Evolutionary conservation across 2,888 invertebrate species (phyloP).

Genomic region (Nephrotoma appendiculata): DNA sequence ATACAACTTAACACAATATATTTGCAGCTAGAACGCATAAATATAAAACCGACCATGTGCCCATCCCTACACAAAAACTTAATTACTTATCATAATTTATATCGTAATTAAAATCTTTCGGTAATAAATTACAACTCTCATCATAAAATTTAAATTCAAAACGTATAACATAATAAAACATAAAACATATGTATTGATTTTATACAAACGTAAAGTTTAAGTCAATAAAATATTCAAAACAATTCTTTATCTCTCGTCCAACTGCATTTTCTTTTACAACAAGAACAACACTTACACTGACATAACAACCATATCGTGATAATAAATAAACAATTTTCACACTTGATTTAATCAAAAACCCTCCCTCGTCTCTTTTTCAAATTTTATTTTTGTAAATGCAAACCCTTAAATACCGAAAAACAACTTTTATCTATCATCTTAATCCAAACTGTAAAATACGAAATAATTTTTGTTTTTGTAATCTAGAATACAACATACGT

Average conservation of each 20-base stretch:
- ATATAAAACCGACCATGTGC: too few relatives aligned
- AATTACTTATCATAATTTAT: background rate
- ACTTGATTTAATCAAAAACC: background rate
- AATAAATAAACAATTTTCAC: background rate
- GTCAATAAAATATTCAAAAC: background rate
- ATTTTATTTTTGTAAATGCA: background rate
- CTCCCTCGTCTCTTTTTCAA: background rate
- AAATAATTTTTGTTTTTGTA: background rate
- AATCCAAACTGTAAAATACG: background rate
- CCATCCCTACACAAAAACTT: background rate
- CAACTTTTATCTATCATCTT: background rate
- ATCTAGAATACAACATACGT: background rate
- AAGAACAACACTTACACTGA: background rate
- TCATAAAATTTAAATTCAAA: background rate
- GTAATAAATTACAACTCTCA: background rate
- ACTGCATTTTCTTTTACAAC: background rate
- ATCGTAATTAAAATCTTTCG: background rate
- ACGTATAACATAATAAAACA: background rate
- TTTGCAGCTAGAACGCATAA: too few relatives aligned
- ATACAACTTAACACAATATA: too few relatives aligned
- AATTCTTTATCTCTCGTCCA: background rate
- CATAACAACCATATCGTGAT: background rate
- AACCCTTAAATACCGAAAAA: background rate
- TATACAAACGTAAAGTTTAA: background rate
- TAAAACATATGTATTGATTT: background rate